These are phyloP conservation scores for Ophion ellenae DNA, from an alignment of 2,888 invertebrate species.

Conservation along the genomic window DNA sequence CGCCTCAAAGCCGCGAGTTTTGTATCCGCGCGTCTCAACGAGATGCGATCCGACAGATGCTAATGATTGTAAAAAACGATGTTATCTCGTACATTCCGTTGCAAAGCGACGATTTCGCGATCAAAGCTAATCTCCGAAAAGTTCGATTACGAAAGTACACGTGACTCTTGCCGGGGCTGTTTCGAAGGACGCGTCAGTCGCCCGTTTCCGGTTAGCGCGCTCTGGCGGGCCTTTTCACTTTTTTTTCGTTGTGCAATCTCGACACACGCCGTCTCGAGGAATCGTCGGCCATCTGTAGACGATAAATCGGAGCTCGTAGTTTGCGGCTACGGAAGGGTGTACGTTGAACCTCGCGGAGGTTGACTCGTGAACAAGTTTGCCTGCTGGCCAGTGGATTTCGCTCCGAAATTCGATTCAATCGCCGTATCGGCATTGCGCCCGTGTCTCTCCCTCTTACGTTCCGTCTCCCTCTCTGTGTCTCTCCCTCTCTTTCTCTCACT, in stretches of 20 bases:
- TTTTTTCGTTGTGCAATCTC: not conserved
- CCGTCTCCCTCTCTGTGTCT: not conserved
- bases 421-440: not conserved
- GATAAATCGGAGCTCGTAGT: constrained; percentile 57
- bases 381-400: constrained; percentile 64
- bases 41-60: too few relatives aligned
- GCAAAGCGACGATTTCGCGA: too few relatives aligned
- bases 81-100: too few relatives aligned
- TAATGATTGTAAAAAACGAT: too few relatives aligned
- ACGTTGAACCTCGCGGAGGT: constrained; percentile 78
- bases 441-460: not conserved
- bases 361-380: constrained; percentile 47
- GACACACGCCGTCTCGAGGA: not conserved
- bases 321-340: constrained; percentile 66
- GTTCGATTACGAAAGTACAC: too few relatives aligned
- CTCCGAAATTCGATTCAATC: constrained; percentile 69
- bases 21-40: too few relatives aligned
- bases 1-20: too few relatives aligned
- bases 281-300: constrained; percentile 15
- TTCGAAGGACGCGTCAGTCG: not conserved
- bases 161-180: not conserved
- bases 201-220: constrained; percentile 25
- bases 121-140: too few relatives aligned
- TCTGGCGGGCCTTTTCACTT: not conserved
- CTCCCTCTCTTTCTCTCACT: not conserved